Evolutionary conservation across 2,797 vertebrate genomes (phyloP).

Genomic region (Nasua narica): DNA sequence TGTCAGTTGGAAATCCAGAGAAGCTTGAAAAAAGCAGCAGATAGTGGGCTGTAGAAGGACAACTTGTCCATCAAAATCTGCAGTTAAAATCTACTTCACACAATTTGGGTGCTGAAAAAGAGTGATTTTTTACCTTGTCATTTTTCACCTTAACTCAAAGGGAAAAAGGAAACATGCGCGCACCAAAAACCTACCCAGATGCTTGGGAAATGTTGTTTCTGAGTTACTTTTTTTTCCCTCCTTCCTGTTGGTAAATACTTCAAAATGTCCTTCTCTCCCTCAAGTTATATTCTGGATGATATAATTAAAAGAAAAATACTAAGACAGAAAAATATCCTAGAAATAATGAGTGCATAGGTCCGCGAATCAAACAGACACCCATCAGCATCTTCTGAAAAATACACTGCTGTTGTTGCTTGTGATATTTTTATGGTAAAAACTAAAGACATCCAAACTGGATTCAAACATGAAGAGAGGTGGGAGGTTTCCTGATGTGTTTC

Average conservation of each 20-base stretch:
- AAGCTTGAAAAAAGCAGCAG: not conserved
- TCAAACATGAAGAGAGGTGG: constrained; percentile 65
- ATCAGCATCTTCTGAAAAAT: constrained; percentile 29
- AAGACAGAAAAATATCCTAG: not conserved
- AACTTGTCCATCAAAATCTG: not conserved
- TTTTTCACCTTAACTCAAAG: constrained; percentile 24
- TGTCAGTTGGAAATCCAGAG: constrained; percentile 1
- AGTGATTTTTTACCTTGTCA: not conserved
- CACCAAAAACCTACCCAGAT: not conserved
- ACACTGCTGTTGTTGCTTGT: not conserved
- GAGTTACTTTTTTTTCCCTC: not conserved
- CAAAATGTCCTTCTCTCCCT: constrained; percentile 26
- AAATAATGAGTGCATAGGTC: not conserved
- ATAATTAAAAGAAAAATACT: constrained; percentile 46
- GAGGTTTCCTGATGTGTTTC: constrained; percentile 55
- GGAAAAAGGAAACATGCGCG: not conserved
- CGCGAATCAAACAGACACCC: constrained; percentile 9
- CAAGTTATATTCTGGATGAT: not conserved
- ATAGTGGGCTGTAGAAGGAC: not conserved
- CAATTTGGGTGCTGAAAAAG: constrained; percentile 6
- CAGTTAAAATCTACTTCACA: constrained; percentile 22
- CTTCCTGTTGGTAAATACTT: constrained; percentile 54
- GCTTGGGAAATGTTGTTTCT: constrained; percentile 40
- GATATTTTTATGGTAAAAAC: constrained; percentile 18
- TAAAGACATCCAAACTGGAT: constrained; percentile 41